These are phyloP conservation scores for Cassiopea xamachana DNA, from an alignment of 30 jellyfish, hydroid and myxozoan species.

Conservation along the genomic window DNA sequence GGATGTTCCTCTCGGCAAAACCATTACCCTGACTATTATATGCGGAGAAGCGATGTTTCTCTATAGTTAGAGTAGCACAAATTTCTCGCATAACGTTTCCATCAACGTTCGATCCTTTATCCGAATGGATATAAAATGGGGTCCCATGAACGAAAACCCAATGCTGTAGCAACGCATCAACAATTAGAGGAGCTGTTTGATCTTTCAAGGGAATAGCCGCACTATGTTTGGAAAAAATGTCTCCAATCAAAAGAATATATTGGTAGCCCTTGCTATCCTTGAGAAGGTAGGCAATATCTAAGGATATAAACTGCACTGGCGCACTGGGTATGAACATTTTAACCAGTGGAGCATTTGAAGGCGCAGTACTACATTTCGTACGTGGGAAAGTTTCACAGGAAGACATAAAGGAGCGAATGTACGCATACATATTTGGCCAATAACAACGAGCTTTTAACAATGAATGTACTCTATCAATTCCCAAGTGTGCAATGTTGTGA, in stretches of 20 bases:
- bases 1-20: conserved; percentile 3
- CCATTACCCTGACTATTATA: conserved; percentile 65
- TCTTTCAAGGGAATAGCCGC: conserved; percentile 50
- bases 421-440: conserved; percentile 60
- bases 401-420: conserved; percentile 32
- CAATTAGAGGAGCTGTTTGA: conserved; percentile 43
- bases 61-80: conserved; percentile 49
- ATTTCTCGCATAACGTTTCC: conserved; percentile 58
- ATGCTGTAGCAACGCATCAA: conserved; percentile 52
- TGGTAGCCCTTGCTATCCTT: conserved; percentile 42
- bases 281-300: conserved; percentile 61
- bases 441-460: conserved; percentile 61
- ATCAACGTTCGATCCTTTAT: conserved; percentile 66
- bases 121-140: conserved; percentile 56
- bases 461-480: conserved; percentile 35
- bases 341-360: conserved; percentile 42
- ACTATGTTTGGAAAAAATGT: conserved; percentile 30
- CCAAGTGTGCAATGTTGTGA: conserved; percentile 30
- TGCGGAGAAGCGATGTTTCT: conserved; percentile 59
- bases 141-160: conserved; percentile 71
- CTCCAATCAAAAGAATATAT: conserved; percentile 33
- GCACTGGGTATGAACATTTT: neutral
- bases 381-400: conserved; percentile 54
- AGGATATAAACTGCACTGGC: conserved; percentile 16
- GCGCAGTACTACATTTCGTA: conserved; percentile 40